Percentiles rank a stretch among this genome's conserved stretches.
These are phyloP conservation scores for Tichodroma muraria DNA, from an alignment of 2,113 vertebrate species.

Conservation along the genomic window DNA sequence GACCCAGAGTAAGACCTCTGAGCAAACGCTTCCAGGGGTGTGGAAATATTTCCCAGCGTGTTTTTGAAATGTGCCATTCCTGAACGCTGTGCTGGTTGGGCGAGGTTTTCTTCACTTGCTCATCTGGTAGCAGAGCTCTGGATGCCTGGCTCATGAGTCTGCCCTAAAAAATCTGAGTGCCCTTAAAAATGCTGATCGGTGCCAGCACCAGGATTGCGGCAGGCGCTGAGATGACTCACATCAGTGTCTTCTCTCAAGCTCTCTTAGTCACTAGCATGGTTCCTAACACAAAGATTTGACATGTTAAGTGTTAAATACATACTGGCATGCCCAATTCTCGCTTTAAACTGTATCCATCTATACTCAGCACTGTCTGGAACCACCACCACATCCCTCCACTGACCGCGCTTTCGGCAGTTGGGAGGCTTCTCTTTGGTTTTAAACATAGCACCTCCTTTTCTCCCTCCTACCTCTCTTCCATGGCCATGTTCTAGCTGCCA, in stretches of 20 bases:
- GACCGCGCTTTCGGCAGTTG: background rate
- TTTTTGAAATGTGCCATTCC: background rate
- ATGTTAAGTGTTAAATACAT: background rate
- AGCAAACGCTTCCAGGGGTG: background rate
- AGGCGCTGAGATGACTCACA: background rate
- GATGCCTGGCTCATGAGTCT: background rate
- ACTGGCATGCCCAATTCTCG: background rate
- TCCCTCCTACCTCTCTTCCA: background rate
- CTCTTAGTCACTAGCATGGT: background rate
- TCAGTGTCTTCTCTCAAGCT: background rate
- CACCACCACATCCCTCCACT: background rate
- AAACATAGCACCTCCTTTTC: background rate
- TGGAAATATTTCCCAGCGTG: background rate
- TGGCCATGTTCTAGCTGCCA: background rate
- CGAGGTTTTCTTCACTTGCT: constrained; percentile 1
- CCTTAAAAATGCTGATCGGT: too few relatives aligned
- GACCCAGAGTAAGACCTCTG: background rate
- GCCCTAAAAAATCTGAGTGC: background rate
- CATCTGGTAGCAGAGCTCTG: background rate
- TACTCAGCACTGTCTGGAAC: background rate
- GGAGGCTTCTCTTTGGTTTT: background rate
- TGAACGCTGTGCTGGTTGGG: background rate
- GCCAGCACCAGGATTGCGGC: background rate
- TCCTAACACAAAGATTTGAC: background rate
- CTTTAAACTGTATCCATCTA: background rate